phyloP scores from a whole-genome alignment of 2,797 vertebrate species.

The Rhabdophis nuchalis region DNA sequence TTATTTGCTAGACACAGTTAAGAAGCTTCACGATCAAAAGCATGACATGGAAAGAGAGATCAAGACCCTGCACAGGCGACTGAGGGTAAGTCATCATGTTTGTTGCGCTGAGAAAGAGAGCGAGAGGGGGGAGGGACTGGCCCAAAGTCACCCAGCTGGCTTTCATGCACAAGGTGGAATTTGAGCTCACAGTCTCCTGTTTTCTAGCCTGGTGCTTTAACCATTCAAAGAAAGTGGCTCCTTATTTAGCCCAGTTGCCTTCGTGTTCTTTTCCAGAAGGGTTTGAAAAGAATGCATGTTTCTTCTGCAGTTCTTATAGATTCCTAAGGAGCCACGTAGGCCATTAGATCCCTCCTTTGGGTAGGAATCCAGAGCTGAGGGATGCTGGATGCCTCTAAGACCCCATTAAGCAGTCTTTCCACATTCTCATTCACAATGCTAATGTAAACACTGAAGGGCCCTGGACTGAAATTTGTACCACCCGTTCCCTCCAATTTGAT shows the following conservation, averaged over 20 bases:
- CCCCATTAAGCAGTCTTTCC: neutral
- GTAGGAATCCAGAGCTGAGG: neutral
- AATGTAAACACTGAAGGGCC: neutral
- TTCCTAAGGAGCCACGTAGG: neutral
- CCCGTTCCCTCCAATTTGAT: neutral
- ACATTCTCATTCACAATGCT: neutral
- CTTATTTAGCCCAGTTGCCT: neutral
- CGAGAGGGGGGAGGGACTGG: neutral
- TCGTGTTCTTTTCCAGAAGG: neutral
- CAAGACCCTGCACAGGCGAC: slow-evolving; percentile 89
- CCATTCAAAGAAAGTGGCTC: neutral
- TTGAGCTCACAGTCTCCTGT: neutral
- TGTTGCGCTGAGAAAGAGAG: neutral
- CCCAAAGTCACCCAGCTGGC: neutral
- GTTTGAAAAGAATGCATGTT: neutral
- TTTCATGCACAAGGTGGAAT: neutral
- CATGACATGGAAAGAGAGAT: slow-evolving; percentile 96
- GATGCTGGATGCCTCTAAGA: too few species aligned
- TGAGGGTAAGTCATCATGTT: slow-evolving; percentile 75
- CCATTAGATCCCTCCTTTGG: neutral
- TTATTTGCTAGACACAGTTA: slow-evolving; percentile 81
- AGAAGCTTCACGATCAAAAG: slow-evolving; percentile 94
- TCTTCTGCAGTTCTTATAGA: neutral
- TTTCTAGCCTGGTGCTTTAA: neutral
- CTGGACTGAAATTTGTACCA: neutral